Evolutionary conservation across 2,888 invertebrate genomes (phyloP), one percentile per base, ranked within the genome.

Genomic region (Torymus auratus): DNA sequence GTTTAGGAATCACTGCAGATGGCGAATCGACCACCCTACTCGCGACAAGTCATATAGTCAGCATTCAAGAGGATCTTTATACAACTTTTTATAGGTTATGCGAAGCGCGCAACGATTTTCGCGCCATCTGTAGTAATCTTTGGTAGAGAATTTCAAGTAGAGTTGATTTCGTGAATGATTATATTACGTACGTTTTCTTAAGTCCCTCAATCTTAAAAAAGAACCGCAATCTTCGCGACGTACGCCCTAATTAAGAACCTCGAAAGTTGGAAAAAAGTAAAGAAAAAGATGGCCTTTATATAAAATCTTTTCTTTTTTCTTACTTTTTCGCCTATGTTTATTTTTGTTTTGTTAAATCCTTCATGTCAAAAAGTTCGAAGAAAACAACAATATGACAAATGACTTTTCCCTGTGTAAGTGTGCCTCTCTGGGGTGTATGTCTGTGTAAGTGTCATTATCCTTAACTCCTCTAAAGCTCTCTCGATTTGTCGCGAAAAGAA

Each of bases 231-330:
- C 23, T 53, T 53, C 69, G 65, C 52, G 77, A 69, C 20, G 69
- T 65, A 70, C 70, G 53, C 53, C 50, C 65, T 71, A 70, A 70
- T 81, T 81, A 58, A 68, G 70, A 80, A 78, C 73, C 28, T 67
- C n/a, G 20, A 41, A 79, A 64, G 11, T 71, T 20, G 28, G 56
- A 73, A 52, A 78, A 28, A 28, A 28, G 28, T 28, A 28, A 28
- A 72, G 64, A 50, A 72, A 78, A 78, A 67, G 71, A 71, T 50
- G 41, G 68, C 71, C 56, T 50, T 41, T 41, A 61, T 82, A 80
- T 79, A 82, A 80, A 82, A 82, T 77, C 73, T 73, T 73, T 61
- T 69, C 60, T n/a, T 73, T 64, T 50, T 14, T 52, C 20, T 14
- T 28, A 23, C 3, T 23, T 28, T 60, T 60, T 20, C 28, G 3